Evolutionary conservation across 2,888 invertebrate genomes (phyloP).

Genomic region (Cataglyphis altisquamis): DNA sequence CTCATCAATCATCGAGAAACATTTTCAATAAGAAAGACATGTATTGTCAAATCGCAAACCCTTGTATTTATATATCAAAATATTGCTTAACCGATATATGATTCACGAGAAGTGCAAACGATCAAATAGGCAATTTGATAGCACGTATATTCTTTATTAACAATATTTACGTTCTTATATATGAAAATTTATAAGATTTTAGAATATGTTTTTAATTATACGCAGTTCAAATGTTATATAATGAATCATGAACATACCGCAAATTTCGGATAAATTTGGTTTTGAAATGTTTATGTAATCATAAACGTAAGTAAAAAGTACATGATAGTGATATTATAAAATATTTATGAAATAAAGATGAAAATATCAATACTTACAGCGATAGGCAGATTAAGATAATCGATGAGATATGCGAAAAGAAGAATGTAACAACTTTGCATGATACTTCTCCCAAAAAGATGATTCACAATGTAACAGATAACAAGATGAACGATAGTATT

Average conservation of each 20-base stretch:
- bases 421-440: slow-evolving; percentile 54
- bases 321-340: background rate
- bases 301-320: background rate
- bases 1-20: slow-evolving; percentile 41
- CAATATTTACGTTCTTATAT: background rate
- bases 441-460: slow-evolving; percentile 43
- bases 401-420: slow-evolving; percentile 56
- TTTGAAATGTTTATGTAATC: background rate
- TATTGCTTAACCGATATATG: background rate
- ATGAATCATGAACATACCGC: too few species aligned
- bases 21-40: slow-evolving; percentile 50
- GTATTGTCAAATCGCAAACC: background rate
- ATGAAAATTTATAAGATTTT: background rate
- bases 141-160: background rate
- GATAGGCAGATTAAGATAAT: slow-evolving; percentile 57
- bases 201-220: background rate
- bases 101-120: background rate
- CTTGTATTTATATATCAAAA: background rate
- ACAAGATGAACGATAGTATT: slow-evolving; percentile 38
- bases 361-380: slow-evolving; percentile 37
- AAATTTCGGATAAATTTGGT: background rate
- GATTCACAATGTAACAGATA: slow-evolving; percentile 27
- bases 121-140: background rate
- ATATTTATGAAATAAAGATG: slow-evolving; percentile 11
- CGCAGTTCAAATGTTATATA: background rate